Percentiles rank a stretch among this genome's conserved stretches.
Evolutionary conservation across 2,888 invertebrate species (phyloP).

Genomic region (Yponomeuta sedellus): DNA sequence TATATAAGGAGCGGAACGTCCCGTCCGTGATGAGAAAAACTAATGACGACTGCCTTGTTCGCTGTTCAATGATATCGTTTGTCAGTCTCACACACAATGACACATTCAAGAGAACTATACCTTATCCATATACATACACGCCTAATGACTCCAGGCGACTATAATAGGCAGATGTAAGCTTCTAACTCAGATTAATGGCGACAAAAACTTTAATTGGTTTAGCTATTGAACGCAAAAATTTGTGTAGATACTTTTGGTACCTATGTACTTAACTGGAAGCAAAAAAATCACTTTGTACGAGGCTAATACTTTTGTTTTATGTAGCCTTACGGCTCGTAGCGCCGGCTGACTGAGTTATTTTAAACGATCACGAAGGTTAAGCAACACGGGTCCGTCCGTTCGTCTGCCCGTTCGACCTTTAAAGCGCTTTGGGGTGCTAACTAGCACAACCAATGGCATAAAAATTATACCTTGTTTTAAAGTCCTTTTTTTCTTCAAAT

Average conservation of each 20-base stretch:
- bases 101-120: conserved; percentile 42
- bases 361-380: no score
- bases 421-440: no score
- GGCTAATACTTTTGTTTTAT: no score
- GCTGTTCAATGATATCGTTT: conserved; percentile 41
- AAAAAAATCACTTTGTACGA: background rate
- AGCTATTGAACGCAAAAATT: conserved; percentile 7
- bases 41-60: conserved; percentile 44
- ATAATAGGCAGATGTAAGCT: conserved; percentile 11
- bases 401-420: no score
- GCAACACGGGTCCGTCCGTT: no score
- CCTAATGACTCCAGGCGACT: background rate
- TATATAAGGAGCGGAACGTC: conserved; percentile 43
- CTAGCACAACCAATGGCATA: no score
- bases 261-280: background rate
- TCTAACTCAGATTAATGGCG: conserved; percentile 7
- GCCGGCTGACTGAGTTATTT: no score
- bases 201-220: conserved; percentile 1
- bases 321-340: no score
- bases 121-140: background rate
- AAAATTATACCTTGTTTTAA: no score
- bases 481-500: no score
- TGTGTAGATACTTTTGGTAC: background rate
- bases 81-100: conserved; percentile 46
- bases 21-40: conserved; percentile 63